Base-by-base conservation (phyloP, 92 coral and sea anemone genomes). In the Diadumene lineata region DNA sequence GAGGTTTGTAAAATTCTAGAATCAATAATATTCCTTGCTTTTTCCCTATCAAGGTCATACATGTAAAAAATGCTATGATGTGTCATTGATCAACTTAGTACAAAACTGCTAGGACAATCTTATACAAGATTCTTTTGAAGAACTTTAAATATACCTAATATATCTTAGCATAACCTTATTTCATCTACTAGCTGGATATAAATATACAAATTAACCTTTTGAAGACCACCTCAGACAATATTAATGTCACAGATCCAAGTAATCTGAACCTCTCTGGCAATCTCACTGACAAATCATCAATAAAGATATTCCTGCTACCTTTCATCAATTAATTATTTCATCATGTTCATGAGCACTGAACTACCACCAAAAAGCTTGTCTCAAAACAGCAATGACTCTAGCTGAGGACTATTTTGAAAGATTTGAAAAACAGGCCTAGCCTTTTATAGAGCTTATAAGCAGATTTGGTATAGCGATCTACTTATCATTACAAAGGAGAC, bases 401-500 rank as follows among this genome's bases (percentile, higher is more conserved):
- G n/a, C 48, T 38, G 48, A 38, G 6, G 6, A 38, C 13, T 38
- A 38, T 38, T 38, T 38, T 13, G 13, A 38, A 38, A 38, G 48
- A 38, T 38, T 38, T 4, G 6, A 38, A 38, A 38, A 38, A 38
- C 48, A 38, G 48, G 43, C 60, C 58, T 46, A 24, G 24, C 48
- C 29, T 34, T n/a, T n/a, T n/a, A n/a, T n/a, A n/a, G n/a, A n/a
- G n/a, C n/a, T n/a, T n/a, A n/a, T n/a, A n/a, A n/a, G n/a, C n/a
- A 44, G 56, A 44, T 44, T 48, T 44, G 15, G 29, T 48, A 44
- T 9, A 25, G 9, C 18, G 0, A 19, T 17, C 25, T 23, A 15
- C 32, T 68, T 68, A 22, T 31, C 58, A 68, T 44, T 66, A 34
- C 73, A 68, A 68, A 68, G 43, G 61, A 43, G 48, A 43, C 60